phyloP scores from a whole-genome alignment of 2,113 vertebrate species.

The Andinoacara biseriatus region DNA sequence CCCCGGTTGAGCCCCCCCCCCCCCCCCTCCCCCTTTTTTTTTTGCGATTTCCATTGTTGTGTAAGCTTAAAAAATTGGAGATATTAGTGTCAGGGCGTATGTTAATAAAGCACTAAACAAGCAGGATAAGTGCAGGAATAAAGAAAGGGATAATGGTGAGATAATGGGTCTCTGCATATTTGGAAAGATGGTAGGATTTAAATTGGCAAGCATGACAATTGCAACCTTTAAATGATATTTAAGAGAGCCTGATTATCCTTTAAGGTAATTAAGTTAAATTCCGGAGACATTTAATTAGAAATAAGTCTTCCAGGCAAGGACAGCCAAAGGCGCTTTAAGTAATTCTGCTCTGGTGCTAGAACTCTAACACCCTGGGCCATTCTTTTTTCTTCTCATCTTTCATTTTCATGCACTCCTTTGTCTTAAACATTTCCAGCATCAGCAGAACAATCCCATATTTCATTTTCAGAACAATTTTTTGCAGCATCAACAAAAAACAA shows the following conservation, averaged over 20 bases:
- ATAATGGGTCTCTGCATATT: slow-evolving; percentile 52
- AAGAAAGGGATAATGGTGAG: slow-evolving; percentile 34
- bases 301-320: slow-evolving; percentile 69
- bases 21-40: background rate
- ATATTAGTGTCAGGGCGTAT: slow-evolving; percentile 31
- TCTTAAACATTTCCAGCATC: slow-evolving; percentile 9
- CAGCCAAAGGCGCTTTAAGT: slow-evolving; percentile 61
- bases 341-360: slow-evolving; percentile 37
- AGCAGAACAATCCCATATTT: background rate
- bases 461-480: background rate
- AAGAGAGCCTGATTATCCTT: slow-evolving; percentile 72
- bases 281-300: slow-evolving; percentile 77
- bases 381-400: slow-evolving; percentile 20
- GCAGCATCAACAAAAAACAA: background rate
- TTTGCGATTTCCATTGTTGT: slow-evolving; percentile 28
- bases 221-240: slow-evolving; percentile 82
- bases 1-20: too few relatives aligned
- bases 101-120: slow-evolving; percentile 63
- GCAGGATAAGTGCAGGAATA: slow-evolving; percentile 24
- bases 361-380: slow-evolving; percentile 21
- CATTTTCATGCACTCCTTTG: slow-evolving; percentile 21
- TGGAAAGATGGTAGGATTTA: slow-evolving; percentile 60
- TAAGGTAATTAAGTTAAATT: slow-evolving; percentile 75
- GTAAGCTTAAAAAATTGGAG: slow-evolving; percentile 38
- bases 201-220: slow-evolving; percentile 61